These are phyloP conservation scores for Scaptomyza tumidula DNA, from an alignment of 2,888 invertebrate genomes.

Conservation along the genomic window DNA sequence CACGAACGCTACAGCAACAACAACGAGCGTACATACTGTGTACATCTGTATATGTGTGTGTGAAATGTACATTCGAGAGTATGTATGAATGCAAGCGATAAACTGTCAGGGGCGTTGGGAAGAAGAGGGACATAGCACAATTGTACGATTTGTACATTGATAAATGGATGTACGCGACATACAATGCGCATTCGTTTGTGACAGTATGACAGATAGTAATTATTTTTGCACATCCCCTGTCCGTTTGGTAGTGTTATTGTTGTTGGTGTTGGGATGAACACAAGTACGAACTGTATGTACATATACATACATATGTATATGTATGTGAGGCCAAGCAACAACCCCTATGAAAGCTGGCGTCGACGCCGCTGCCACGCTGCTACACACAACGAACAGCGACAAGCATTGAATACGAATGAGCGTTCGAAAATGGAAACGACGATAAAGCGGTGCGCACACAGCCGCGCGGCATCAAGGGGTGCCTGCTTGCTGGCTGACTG, in stretches of 20 bases:
- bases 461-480: conserved; percentile 54
- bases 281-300: neutral
- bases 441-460: conserved; percentile 61
- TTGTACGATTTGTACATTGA: conserved; percentile 28
- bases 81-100: conserved; percentile 55
- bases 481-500: conserved; percentile 11
- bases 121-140: conserved; percentile 24
- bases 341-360: conserved; percentile 48
- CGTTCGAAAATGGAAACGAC: conserved; percentile 59
- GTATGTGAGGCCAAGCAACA: conserved; percentile 20
- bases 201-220: conserved; percentile 29
- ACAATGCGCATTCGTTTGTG: conserved; percentile 23
- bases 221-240: conserved; percentile 24
- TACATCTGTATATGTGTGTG: conserved; percentile 9
- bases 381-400: conserved; percentile 48
- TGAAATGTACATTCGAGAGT: conserved; percentile 16
- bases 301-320: no score
- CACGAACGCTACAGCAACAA: conserved; percentile 39
- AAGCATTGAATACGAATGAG: conserved; percentile 67
- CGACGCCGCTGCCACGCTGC: conserved; percentile 43
- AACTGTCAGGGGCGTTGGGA: conserved; percentile 51
- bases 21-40: conserved; percentile 49
- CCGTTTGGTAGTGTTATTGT: conserved; percentile 2
- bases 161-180: conserved; percentile 32
- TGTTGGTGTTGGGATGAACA: conserved; percentile 19